Evolutionary conservation across 2,888 invertebrate genomes (phyloP).

Genomic region (Drosophila subquinaria): DNA sequence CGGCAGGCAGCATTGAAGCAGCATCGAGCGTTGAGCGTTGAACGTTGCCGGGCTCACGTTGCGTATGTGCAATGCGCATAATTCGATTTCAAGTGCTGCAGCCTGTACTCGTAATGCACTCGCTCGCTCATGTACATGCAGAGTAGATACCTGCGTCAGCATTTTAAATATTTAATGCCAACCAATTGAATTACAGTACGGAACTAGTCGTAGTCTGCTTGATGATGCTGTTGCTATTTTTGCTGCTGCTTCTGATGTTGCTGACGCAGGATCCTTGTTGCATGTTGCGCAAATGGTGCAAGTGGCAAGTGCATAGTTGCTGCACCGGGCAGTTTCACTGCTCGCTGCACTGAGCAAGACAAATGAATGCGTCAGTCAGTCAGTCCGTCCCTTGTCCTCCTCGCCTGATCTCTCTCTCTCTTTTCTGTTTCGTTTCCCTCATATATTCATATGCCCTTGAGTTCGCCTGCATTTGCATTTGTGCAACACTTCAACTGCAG

Average conservation of each 20-base stretch:
- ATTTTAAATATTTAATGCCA: conserved; percentile 81
- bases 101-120: conserved; percentile 7
- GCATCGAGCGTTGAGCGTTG: conserved; percentile 12
- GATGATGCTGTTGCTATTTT: conserved; percentile 20
- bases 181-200: conserved; percentile 76
- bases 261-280: conserved; percentile 32
- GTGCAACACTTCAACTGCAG: conserved; percentile 68
- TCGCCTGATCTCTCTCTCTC: neutral
- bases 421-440: neutral
- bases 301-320: conserved; percentile 59
- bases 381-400: neutral
- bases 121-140: conserved; percentile 10
- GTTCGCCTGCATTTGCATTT: conserved; percentile 66
- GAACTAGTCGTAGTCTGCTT: conserved; percentile 29
- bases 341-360: conserved; percentile 66
- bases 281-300: conserved; percentile 44
- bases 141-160: conserved; percentile 42
- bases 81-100: conserved; percentile 66
- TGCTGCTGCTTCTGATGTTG: conserved; percentile 1
- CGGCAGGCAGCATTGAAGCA: conserved; percentile 29
- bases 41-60: conserved; percentile 40
- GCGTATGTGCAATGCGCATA: conserved; percentile 71
- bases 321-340: conserved; percentile 59
- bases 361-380: conserved; percentile 63
- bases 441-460: conserved; percentile 43